Conservation (phyloP, 1,140 invertebrate species). For the Mya arenaria region DNA sequence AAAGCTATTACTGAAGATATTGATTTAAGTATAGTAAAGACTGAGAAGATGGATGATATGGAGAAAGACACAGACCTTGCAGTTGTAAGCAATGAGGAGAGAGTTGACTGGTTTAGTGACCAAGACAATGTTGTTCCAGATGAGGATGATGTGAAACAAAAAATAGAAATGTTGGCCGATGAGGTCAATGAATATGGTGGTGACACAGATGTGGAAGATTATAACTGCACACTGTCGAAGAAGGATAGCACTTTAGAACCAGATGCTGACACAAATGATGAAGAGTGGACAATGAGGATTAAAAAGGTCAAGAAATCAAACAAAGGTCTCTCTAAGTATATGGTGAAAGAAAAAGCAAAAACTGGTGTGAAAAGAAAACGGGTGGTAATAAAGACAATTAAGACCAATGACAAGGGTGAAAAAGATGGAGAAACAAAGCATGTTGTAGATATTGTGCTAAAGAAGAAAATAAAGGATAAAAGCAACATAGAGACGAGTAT, state of each 20-base stretch:
- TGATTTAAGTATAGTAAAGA: too few species aligned
- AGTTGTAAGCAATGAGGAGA: too few species aligned
- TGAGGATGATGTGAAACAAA: too few species aligned
- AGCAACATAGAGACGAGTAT: neutral
- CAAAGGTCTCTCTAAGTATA: neutral
- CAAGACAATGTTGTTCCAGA: too few species aligned
- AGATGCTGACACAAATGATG: neutral
- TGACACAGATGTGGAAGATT: conserved; percentile 46
- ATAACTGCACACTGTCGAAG: conserved; percentile 5
- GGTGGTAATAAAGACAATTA: neutral
- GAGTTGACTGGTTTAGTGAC: too few species aligned
- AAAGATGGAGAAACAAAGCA: neutral
- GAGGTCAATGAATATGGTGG: conserved; percentile 35
- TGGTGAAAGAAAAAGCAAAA: neutral
- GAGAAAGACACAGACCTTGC: too few species aligned
- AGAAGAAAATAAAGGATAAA: neutral
- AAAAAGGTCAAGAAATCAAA: neutral
- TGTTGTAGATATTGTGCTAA: neutral
- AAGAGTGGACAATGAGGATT: conserved; percentile 2
- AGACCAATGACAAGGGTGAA: neutral
- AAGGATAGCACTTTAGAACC: neutral
- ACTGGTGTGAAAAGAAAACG: neutral
- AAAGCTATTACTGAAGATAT: too few species aligned
- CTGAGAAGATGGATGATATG: too few species aligned
- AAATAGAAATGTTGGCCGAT: too few species aligned